Evolutionary conservation across 2,797 vertebrate species (phyloP).

Genomic region (Lycodopsis pacificus): DNA sequence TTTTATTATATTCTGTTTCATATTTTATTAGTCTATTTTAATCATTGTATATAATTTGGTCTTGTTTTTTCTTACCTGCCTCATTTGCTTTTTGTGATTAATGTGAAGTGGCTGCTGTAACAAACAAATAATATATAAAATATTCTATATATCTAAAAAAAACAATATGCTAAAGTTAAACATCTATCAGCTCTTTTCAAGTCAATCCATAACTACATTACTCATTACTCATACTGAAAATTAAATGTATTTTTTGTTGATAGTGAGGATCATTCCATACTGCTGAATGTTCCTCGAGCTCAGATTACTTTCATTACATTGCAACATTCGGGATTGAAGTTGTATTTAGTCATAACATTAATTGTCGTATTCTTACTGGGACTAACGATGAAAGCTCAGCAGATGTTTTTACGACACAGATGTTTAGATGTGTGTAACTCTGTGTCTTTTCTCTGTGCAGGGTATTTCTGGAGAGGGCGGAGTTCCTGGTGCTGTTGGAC

Average conservation of each 20-base stretch:
- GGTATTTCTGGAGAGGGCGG: slow-evolving; percentile 95
- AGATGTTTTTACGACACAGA: neutral
- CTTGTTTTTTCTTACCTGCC: neutral
- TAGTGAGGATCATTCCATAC: neutral
- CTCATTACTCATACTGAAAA: neutral
- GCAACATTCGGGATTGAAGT: neutral
- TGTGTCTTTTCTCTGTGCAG: slow-evolving; percentile 71
- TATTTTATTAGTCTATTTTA: neutral
- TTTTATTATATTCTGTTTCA: neutral
- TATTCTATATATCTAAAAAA: neutral
- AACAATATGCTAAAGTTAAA: neutral
- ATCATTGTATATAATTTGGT: neutral
- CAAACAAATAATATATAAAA: neutral
- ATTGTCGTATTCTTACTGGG: neutral
- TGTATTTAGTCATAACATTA: neutral
- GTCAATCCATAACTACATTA: neutral
- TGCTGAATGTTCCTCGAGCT: neutral
- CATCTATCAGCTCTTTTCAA: neutral
- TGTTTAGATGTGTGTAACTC: neutral
- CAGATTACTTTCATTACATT: slow-evolving; percentile 3
- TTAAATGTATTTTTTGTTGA: neutral
- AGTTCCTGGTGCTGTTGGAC: slow-evolving; percentile 89
- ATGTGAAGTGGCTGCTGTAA: neutral
- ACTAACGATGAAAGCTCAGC: neutral
- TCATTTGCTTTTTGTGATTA: neutral